Evolutionary conservation across 2,113 vertebrate genomes (phyloP).

Genomic region (Pygathrix nemaeus): DNA sequence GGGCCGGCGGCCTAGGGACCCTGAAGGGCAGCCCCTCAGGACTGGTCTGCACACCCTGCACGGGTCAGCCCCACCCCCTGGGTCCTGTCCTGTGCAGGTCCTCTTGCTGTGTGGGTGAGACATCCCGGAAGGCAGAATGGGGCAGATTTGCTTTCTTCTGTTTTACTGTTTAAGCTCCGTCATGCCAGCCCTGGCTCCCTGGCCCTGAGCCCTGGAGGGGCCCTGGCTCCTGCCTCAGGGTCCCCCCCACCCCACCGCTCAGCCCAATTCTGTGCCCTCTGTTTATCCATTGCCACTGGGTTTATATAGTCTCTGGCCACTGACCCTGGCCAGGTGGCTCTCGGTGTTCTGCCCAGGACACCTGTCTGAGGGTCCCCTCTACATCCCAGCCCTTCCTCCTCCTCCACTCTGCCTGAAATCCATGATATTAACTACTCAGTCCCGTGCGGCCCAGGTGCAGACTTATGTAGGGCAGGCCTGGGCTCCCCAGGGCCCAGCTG

Average conservation of each 20-base stretch:
- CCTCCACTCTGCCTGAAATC: background rate
- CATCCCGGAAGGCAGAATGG: background rate
- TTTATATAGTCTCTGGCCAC: background rate
- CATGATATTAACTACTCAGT: background rate
- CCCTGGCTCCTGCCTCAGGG: background rate
- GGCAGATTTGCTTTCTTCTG: background rate
- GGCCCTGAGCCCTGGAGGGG: background rate
- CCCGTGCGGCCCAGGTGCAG: background rate
- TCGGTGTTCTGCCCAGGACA: background rate
- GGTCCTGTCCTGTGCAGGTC: background rate
- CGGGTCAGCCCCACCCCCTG: background rate
- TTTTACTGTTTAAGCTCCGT: background rate
- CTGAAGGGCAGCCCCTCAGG: background rate
- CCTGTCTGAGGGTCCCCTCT: background rate
- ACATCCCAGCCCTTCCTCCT: background rate
- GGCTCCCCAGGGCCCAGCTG: background rate
- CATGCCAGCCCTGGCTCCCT: background rate
- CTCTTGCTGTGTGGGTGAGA: background rate
- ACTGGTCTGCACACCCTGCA: background rate
- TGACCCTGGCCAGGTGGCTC: background rate
- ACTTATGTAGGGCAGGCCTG: conserved; percentile 38
- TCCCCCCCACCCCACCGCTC: background rate
- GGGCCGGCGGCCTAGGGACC: background rate
- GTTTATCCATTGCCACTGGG: background rate
- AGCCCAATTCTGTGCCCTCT: background rate